Conservation (phyloP, 2,888 invertebrate genomes). For the Agrochola macilenta region DNA sequence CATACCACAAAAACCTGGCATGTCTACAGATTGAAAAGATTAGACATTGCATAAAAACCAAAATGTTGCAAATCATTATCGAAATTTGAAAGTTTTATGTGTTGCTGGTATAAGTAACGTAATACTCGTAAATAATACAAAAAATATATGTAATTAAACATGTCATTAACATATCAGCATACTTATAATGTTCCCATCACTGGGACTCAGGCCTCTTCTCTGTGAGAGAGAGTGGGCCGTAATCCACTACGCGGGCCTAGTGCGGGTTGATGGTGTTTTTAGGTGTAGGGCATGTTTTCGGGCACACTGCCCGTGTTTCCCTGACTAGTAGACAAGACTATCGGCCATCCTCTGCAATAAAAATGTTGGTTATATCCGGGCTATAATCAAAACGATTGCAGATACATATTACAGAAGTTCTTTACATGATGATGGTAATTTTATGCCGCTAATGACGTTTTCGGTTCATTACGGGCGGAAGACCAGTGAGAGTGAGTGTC, state of each 20-base stretch:
- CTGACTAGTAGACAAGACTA: not conserved
- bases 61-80: constrained; percentile 25
- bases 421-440: not conserved
- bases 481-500: not conserved
- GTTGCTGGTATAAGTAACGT: not conserved
- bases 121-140: not conserved
- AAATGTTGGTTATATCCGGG: not conserved
- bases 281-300: not conserved
- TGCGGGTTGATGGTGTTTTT: not conserved
- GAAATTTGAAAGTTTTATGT: constrained; percentile 16
- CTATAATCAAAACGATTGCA: not conserved
- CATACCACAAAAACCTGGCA: constrained; percentile 15
- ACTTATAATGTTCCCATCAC: not conserved
- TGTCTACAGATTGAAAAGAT: not conserved
- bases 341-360: not conserved
- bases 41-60: constrained; percentile 4
- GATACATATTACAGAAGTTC: not conserved
- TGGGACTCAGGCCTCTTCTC: not conserved
- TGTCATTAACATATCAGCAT: not conserved
- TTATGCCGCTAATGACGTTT: not conserved
- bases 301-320: not conserved
- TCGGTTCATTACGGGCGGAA: not conserved
- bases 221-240: not conserved
- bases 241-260: not conserved
- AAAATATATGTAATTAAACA: not conserved